phyloP scores from a whole-genome alignment of 2,113 vertebrate genomes.

The Epinephelus fuscoguttatus region DNA sequence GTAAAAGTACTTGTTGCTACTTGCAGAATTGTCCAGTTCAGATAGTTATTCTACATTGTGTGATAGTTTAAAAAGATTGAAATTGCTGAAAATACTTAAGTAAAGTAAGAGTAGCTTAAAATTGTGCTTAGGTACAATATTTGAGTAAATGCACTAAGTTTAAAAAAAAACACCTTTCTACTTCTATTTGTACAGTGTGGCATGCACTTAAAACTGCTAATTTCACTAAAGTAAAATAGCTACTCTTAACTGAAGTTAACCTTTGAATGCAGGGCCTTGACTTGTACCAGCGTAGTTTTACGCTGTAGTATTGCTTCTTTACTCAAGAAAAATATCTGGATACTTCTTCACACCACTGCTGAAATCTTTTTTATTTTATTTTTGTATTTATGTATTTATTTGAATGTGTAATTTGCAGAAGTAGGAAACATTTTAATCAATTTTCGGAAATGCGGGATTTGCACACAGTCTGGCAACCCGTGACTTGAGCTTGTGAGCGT shows the following conservation, averaged over 20 bases:
- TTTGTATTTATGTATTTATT: no score
- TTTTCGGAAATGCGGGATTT: not conserved
- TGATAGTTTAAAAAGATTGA: not conserved
- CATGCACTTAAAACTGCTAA: no score
- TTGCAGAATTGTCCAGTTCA: not conserved
- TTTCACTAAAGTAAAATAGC: no score
- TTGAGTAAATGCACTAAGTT: no score
- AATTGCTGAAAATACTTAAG: not conserved
- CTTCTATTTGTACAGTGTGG: no score
- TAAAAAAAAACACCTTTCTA: no score
- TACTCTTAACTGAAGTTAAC: no score
- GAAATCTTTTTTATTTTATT: not conserved
- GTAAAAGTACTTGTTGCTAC: not conserved
- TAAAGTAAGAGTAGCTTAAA: not conserved
- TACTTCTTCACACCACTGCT: not conserved
- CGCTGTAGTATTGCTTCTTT: no score
- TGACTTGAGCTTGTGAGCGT: not conserved
- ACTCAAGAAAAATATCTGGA: not conserved
- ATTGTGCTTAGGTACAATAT: no score
- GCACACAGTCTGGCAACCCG: conserved; percentile 37
- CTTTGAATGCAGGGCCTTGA: no score
- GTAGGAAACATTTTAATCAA: not conserved
- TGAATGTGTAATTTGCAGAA: not conserved
- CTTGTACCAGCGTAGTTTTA: no score
- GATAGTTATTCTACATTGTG: not conserved